Conservation (phyloP, 2,888 invertebrate species). For the Tenthredo notha region DNA sequence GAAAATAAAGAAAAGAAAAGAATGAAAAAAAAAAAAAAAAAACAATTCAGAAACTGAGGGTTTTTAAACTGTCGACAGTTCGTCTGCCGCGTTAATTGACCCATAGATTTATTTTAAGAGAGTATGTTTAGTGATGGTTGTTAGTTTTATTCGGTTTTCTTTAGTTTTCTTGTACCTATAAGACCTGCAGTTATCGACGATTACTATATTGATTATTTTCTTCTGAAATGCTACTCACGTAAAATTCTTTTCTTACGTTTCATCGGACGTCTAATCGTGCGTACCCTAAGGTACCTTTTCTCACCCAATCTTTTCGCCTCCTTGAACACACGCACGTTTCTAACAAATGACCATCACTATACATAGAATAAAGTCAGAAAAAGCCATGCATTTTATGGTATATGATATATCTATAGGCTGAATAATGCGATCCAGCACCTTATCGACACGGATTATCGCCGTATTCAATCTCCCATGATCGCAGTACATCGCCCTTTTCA, state of each 20-base stretch:
- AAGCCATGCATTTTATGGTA: neutral
- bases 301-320: slow-evolving; percentile 24
- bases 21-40: neutral
- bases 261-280: neutral
- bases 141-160: neutral
- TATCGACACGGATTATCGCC: slow-evolving; percentile 1
- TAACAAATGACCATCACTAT: slow-evolving; percentile 23
- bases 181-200: neutral
- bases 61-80: slow-evolving; percentile 23
- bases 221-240: neutral
- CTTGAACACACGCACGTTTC: slow-evolving; percentile 6
- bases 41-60: neutral
- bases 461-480: neutral
- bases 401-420: slow-evolving; percentile 15
- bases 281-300: slow-evolving; percentile 1
- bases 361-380: slow-evolving; percentile 15
- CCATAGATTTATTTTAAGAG: slow-evolving; percentile 14
- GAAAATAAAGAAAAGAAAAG: neutral
- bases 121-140: neutral
- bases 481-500: neutral
- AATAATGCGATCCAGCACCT: slow-evolving; percentile 2
- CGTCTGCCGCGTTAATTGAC: neutral
- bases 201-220: slow-evolving; percentile 13
- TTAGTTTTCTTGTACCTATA: neutral
- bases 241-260: slow-evolving; percentile 1